Evolutionary conservation across 2,888 invertebrate species (phyloP), one percentile per base, ranked within the genome.

Genomic region (Chrysodeixis includens): DNA sequence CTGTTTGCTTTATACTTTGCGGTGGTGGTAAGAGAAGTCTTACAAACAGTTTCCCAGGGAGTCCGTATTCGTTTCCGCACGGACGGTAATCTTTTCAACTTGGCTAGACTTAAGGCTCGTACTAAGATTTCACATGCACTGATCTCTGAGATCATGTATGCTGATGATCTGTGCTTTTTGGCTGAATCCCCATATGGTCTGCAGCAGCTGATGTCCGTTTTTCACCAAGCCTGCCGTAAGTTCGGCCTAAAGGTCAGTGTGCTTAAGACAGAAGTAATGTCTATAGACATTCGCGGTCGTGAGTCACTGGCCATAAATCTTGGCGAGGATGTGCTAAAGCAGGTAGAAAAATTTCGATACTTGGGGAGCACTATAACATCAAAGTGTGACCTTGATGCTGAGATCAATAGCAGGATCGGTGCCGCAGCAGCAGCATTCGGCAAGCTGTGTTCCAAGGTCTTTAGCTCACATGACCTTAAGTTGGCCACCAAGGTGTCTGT

Each of bases 211-310:
- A 62, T 72, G 57, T 56, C 64, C 8, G 32, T 4, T 30, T 56
- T 71, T 14, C 14, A 71, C 56, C 40, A 56, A 40, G 18, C 56
- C 0, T 66, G 69, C 51, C 40, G 51, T 6, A 71, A 57, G 14
- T 74, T 74, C 16, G 71, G 77, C 7, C 66, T 76, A 0, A 72
- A 71, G 44, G 66, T 76, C 12, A 74, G 65, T 69, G 68, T 71
- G 56, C 71, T 58, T 20, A 73, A 76, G 69, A 74, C 58, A 8
- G 58, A 59, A 16, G 64, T 68, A 22, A 67, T 73, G 69, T 62
- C 62, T 14, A 14, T 69, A 35, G 59, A 66, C 20, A 52, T 26
- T 26, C 26, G 6, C 26, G 26, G 26, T 26, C 26, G 26, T 26
- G 26, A 26, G 26, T 26, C 26, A 26, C 26, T 26, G 26, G 6